A percentile compares a stretch with the other conserved stretches of the same genome.
Conservation (phyloP, 1,140 invertebrate species). For the Listronotus oregonensis region DNA sequence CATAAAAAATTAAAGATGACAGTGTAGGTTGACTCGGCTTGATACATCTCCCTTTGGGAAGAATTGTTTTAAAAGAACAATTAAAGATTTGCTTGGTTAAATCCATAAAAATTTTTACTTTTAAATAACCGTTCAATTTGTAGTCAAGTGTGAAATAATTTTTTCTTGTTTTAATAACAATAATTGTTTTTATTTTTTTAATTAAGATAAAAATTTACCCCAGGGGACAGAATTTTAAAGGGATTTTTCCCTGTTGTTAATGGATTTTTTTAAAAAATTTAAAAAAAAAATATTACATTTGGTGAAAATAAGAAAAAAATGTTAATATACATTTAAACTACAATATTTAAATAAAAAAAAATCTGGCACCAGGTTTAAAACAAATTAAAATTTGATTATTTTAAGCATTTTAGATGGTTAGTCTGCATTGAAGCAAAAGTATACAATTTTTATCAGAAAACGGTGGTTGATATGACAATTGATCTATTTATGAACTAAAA, state of each 20-base stretch:
- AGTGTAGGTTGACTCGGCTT: constrained; percentile 12
- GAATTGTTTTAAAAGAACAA: constrained; percentile 11
- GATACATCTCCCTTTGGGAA: constrained; percentile 9
- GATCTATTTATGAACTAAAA: too few relatives aligned
- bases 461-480: too few relatives aligned
- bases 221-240: constrained; percentile 1
- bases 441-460: too few relatives aligned
- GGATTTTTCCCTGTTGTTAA: constrained; percentile 12
- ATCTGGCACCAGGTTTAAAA: too few relatives aligned
- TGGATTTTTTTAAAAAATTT: too few relatives aligned
- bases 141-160: constrained; percentile 23
- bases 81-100: constrained; percentile 25
- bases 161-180: not conserved
- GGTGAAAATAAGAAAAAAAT: too few relatives aligned
- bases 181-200: constrained; percentile 15
- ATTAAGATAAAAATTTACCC: constrained; percentile 10
- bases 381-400: too few relatives aligned
- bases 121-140: constrained; percentile 13
- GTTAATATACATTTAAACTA: too few relatives aligned
- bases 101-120: constrained; percentile 7
- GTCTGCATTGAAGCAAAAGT: too few relatives aligned
- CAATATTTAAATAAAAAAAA: too few relatives aligned
- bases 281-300: too few relatives aligned
- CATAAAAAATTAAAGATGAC: constrained; percentile 21
- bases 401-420: too few relatives aligned